Base-by-base conservation (phyloP, 1,140 invertebrate genomes). In the Plutomurus gul region DNA sequence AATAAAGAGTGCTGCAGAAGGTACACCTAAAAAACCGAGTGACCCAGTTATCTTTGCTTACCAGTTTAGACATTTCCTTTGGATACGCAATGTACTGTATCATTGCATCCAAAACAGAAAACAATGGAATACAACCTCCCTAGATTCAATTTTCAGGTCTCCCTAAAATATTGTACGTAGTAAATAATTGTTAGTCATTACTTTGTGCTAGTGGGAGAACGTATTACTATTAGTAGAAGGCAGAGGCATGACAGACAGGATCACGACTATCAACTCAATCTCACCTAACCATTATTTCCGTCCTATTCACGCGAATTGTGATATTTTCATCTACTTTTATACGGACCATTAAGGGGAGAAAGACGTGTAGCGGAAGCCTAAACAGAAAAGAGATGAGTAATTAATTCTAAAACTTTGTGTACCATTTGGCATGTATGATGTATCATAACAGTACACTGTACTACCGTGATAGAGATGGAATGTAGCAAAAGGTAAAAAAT, bases 1-100 rank as follows among this genome's bases (percentile, higher is more conserved):
- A n/a, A 8, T 43, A 43, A n/a, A n/a, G n/a, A n/a, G 7, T 43
- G n/a, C 39, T 43, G n/a, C 7, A 43, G 1, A 43, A 43, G n/a
- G n/a, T 30, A 65, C 27, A 65, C 27, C 36, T 65, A 65, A 65
- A 65, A 65, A 65, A 65, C 56, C 56, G 56, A 65, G 27, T 65
- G 56, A 65, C 56, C 56, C 56, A 65, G 56, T 65, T 65, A 65
- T 65, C 56, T n/a, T n/a, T n/a, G 18, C 39, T 33, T 33, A 16
- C 27, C 27, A 65, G 27, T 33, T 33, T 65, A 65, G 16, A 65
- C 56, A 65, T 65, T 65, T 65, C 56, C 56, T 33, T 65, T 65
- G 27, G 36, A 30, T 30, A 36, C 36, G 56, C 27, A 27, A 65
- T 65, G 11, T 5, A 33, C 16, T 33, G 25, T 65, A 30, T 33